phyloP scores from a whole-genome alignment of 2,797 vertebrate species.

The Streptopelia turtur region DNA sequence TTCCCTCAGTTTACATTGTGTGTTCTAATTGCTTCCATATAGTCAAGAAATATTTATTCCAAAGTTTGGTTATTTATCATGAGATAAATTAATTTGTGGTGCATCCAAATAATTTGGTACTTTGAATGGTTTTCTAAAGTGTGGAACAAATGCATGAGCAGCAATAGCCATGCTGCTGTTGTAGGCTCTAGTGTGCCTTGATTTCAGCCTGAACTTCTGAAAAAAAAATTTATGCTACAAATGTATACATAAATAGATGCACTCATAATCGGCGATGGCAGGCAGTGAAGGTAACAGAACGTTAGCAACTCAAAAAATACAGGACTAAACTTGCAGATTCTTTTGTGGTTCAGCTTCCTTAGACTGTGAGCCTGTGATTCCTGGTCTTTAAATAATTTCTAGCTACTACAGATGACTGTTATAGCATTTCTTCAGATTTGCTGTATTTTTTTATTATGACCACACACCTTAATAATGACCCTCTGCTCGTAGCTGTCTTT shows the following conservation, averaged over 20 bases:
- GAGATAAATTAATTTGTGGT: background rate
- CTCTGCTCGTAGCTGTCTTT: background rate
- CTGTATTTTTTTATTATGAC: background rate
- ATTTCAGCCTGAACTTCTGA: background rate
- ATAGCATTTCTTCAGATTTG: background rate
- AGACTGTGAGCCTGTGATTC: background rate
- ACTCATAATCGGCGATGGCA: background rate
- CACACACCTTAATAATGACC: background rate
- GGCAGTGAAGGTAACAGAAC: background rate
- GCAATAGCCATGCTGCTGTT: background rate
- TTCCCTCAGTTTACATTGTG: background rate
- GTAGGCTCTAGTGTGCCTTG: background rate
- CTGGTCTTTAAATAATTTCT: background rate
- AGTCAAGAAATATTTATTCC: background rate
- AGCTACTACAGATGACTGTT: background rate
- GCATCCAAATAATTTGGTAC: background rate
- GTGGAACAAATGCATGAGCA: background rate
- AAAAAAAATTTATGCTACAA: background rate
- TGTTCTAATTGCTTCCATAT: background rate
- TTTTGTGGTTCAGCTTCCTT: background rate
- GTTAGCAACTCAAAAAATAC: background rate
- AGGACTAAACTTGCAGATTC: background rate
- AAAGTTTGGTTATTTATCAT: background rate
- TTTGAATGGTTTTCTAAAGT: background rate
- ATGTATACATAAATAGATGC: background rate